These are phyloP conservation scores for Malurus alboscapulatus DNA, from an alignment of 2,113 vertebrate species.

Conservation along the genomic window DNA sequence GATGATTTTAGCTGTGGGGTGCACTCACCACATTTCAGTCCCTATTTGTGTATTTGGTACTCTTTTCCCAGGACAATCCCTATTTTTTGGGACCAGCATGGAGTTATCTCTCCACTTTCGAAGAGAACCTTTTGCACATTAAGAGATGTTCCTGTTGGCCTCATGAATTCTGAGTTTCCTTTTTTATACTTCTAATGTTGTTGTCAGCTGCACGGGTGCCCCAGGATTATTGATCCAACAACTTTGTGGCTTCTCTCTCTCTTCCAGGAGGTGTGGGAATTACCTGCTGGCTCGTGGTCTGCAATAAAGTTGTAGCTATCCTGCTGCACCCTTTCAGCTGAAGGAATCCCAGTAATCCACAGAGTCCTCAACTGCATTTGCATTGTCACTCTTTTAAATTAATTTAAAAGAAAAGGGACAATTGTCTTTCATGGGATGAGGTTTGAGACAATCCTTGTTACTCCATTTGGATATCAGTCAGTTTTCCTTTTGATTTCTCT, in stretches of 20 bases:
- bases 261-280: constrained; percentile 93
- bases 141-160: background rate
- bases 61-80: background rate
- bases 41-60: background rate
- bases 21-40: background rate
- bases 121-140: background rate
- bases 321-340: constrained; percentile 87
- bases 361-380: background rate
- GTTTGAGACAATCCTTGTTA: background rate
- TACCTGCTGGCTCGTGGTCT: constrained; percentile 97
- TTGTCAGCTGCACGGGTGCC: background rate
- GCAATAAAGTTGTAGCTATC: constrained; percentile 95
- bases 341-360: background rate
- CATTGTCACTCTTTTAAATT: background rate
- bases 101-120: background rate
- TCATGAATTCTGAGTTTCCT: background rate
- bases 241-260: background rate
- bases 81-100: background rate
- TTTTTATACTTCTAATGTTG: background rate
- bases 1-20: background rate
- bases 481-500: background rate
- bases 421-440: background rate
- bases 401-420: background rate
- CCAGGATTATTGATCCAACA: background rate
- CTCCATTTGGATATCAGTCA: background rate